Conservation (phyloP, 1,140 invertebrate genomes). For the Drosophila elegans region DNA sequence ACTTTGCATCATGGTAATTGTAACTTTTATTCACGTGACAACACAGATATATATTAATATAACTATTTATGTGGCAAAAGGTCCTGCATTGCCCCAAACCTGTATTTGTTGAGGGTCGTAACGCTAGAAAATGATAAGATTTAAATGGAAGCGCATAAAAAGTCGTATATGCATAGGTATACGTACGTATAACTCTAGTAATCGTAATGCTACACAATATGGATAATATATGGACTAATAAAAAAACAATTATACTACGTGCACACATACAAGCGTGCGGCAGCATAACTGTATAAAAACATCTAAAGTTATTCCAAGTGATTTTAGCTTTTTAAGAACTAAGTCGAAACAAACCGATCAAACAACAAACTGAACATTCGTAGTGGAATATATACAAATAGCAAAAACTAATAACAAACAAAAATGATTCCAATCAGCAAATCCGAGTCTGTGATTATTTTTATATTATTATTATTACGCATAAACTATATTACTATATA, state of each 20-base stretch:
- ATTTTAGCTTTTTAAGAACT: conserved; percentile 48
- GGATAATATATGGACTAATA: conserved; percentile 53
- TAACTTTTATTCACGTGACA: conserved; percentile 23
- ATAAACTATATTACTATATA: conserved; percentile 43
- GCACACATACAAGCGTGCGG: conserved; percentile 31
- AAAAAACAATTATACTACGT: conserved; percentile 45
- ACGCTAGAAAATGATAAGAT: conserved; percentile 15
- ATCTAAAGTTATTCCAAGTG: conserved; percentile 50
- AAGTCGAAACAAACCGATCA: conserved; percentile 18
- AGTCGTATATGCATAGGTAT: conserved; percentile 44
- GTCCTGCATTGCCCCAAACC: conserved; percentile 2
- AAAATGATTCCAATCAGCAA: conserved; percentile 44
- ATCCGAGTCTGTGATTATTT: conserved; percentile 76
- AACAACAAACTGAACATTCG: conserved; percentile 24
- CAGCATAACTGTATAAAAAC: conserved; percentile 37
- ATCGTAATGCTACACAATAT: conserved; percentile 46
- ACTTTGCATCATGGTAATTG: conserved; percentile 6
- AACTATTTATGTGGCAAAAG: conserved; percentile 5
- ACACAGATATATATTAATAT: conserved; percentile 21
- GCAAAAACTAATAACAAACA: conserved; percentile 17
- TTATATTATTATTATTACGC: conserved; percentile 64
- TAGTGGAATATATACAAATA: conserved; percentile 25
- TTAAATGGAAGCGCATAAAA: conserved; percentile 24
- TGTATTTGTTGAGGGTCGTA: conserved; percentile 27
- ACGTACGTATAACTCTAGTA: conserved; percentile 36